phyloP scores from a whole-genome alignment of 2,888 invertebrate species.

The Scaptomyza caliginosa region DNA sequence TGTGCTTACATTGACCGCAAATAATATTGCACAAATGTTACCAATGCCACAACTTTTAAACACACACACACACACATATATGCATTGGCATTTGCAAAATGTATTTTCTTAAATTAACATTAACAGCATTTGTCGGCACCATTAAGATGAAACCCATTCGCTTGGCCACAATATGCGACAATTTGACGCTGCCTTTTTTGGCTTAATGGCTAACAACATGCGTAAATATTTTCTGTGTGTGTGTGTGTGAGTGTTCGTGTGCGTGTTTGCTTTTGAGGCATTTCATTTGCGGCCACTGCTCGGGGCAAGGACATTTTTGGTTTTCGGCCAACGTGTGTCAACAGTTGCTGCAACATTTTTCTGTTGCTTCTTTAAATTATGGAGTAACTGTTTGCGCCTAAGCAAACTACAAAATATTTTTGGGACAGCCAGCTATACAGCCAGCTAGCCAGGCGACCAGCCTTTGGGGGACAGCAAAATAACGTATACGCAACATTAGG shows the following conservation, averaged over 20 bases:
- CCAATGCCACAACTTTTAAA: slow-evolving; percentile 49
- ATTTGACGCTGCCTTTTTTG: slow-evolving; percentile 44
- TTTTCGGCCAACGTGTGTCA: slow-evolving; percentile 33
- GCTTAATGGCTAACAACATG: slow-evolving; percentile 60
- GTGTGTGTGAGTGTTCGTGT: slow-evolving; percentile 7
- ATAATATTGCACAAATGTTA: slow-evolving; percentile 78
- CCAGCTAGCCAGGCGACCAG: too few species aligned
- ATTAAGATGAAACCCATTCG: slow-evolving; percentile 68
- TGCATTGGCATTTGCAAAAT: slow-evolving; percentile 26
- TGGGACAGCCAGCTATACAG: slow-evolving; percentile 7
- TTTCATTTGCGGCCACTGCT: slow-evolving; percentile 52
- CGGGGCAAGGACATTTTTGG: slow-evolving; percentile 33
- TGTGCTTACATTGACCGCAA: slow-evolving; percentile 63
- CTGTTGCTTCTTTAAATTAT: slow-evolving; percentile 59
- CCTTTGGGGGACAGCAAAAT: too few species aligned
- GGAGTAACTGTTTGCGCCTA: slow-evolving; percentile 31
- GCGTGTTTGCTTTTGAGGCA: slow-evolving; percentile 47
- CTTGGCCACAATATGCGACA: slow-evolving; percentile 44
- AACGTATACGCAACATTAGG: slow-evolving; percentile 67
- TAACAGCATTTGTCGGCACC: slow-evolving; percentile 74
- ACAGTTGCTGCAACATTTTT: slow-evolving; percentile 34
- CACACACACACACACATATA: background rate
- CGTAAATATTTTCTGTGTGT: slow-evolving; percentile 48
- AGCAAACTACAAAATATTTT: slow-evolving; percentile 33
- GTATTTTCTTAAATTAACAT: slow-evolving; percentile 80